Base-by-base conservation (phyloP, 2,113 vertebrate genomes). In the Hoplias malabaricus region DNA sequence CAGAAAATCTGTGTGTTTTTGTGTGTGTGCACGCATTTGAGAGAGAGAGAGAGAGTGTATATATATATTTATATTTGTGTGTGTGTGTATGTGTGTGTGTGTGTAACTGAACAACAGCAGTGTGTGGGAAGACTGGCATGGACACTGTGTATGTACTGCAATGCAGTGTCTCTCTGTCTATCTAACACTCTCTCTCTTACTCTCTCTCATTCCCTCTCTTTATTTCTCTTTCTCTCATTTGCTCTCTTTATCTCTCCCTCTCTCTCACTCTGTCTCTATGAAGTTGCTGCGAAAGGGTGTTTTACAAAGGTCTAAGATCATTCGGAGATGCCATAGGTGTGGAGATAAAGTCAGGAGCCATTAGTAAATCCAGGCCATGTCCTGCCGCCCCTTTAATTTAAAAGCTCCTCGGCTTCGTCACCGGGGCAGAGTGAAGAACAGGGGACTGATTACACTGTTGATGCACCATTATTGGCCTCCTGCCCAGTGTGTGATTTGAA, bases 111-210 rank as follows among this genome's bases (percentile, higher is more conserved):
- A 62, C 75, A 78, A 62, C 75, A 82, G 80, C 80, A 74, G 75
- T 73, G 80, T 69, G 80, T 82, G 75, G 80, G 80, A 69, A 63
- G 75, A n/a, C 65, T 82, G 69, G 75, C 80, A 78, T 5, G 7
- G 69, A 78, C 43, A 19, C 38, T 66, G 25, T 73, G 43, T 82
- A 62, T 74, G 43, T 82, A 72, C 63, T 82, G 80, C 75, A 81
- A 68, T 81, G 80, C 80, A 81, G 80, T 69, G 53, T 63, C 54
- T 46, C 57, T 72, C 36, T 43, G 50, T 83, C 62, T 53, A 67
- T 42, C 77, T 75, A 46, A 25, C 67, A 50, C 46, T 48, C 16
- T 48, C 46, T 48, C 72, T 83, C 62, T 53, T 68, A 31, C 81
- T 75, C 65, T 31, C 71, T 59, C 42, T 43, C 42, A 11, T 12